A percentile compares a stretch with the other conserved stretches of the same genome.
Conservation (phyloP, 2,797 vertebrate genomes). For the Coreius guichenoti region DNA sequence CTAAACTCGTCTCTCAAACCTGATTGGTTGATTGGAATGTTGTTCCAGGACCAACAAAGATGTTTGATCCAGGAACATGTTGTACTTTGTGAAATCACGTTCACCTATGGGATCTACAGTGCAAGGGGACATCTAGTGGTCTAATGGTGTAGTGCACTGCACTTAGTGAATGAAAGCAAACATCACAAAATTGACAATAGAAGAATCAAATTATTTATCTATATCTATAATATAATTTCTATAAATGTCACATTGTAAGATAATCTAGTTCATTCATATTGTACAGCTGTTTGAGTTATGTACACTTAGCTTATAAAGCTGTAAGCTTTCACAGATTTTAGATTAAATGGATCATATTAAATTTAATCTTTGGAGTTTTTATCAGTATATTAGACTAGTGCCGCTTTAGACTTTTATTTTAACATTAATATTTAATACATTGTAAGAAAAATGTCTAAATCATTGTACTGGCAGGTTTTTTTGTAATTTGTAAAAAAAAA, state of each 20-base stretch:
- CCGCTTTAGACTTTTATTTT: background rate
- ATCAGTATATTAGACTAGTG: background rate
- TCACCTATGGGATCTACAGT: background rate
- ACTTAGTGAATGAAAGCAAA: background rate
- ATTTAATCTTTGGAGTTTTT: background rate
- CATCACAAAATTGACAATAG: background rate
- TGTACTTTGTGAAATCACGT: background rate
- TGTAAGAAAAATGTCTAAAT: background rate
- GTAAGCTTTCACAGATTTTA: background rate
- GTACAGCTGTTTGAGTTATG: background rate
- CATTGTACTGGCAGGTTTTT: background rate
- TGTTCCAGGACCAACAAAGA: background rate
- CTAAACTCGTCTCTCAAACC: background rate
- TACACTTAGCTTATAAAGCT: background rate
- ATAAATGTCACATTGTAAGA: background rate
- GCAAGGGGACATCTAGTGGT: constrained; percentile 35
- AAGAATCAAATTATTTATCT: background rate
- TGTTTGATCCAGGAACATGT: background rate
- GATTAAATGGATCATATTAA: background rate
- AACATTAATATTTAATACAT: background rate
- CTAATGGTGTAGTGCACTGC: background rate
- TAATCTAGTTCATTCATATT: background rate
- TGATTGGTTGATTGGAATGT: constrained; percentile 1
- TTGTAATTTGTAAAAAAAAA: too few relatives aligned
- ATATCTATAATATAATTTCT: background rate